Conservation (phyloP, 2,888 invertebrate genomes). For the Morpho achilles region DNA sequence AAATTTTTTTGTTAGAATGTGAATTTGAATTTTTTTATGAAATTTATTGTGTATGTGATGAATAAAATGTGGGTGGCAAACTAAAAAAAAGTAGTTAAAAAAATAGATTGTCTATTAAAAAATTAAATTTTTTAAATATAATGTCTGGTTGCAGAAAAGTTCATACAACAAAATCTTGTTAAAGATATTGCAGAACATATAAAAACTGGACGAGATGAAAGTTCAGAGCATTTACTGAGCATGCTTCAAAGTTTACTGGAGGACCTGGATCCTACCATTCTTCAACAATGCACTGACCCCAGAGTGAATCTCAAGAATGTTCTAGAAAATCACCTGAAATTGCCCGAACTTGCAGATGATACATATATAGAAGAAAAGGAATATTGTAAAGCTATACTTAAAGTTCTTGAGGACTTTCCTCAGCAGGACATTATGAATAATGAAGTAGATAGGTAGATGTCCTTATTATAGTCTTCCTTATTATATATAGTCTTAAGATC, state of each 20-base stretch:
- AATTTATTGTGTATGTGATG: too few species aligned
- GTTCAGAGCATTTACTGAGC: slow-evolving; percentile 55
- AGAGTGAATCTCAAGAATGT: slow-evolving; percentile 37
- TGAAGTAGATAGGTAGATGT: slow-evolving; percentile 42
- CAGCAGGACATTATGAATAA: slow-evolving; percentile 29
- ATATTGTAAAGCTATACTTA: slow-evolving; percentile 41
- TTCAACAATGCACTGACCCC: slow-evolving; percentile 45
- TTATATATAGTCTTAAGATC: too few species aligned
- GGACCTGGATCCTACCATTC: slow-evolving; percentile 33
- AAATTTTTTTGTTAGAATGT: too few species aligned
- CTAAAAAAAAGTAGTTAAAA: too few species aligned
- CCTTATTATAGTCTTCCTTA: too few species aligned
- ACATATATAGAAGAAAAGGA: slow-evolving; percentile 53
- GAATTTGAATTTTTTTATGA: too few species aligned
- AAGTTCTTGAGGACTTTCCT: slow-evolving; percentile 32
- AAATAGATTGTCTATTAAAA: too few species aligned
- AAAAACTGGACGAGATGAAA: slow-evolving; percentile 38
- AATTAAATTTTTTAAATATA: slow-evolving; percentile 1
- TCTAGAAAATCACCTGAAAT: slow-evolving; percentile 40
- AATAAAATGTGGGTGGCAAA: too few species aligned
- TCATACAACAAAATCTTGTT: slow-evolving; percentile 47
- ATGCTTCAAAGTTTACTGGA: slow-evolving; percentile 43
- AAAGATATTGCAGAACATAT: slow-evolving; percentile 41
- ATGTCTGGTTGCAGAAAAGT: slow-evolving; percentile 43
- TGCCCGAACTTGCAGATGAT: slow-evolving; percentile 42